phyloP scores from a whole-genome alignment of 1,140 invertebrate genomes.

The Helicoverpa zea region DNA sequence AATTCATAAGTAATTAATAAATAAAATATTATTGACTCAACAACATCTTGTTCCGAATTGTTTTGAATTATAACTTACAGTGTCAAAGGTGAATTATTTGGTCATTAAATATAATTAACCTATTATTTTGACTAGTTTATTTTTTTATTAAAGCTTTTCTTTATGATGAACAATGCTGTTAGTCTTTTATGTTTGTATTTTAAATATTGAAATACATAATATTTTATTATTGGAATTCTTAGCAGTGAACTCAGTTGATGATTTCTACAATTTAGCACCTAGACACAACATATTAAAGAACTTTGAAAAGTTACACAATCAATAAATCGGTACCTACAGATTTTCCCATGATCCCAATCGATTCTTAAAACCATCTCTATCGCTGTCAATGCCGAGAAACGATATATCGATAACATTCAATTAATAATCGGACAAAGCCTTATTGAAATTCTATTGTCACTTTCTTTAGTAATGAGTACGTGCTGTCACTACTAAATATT shows the following conservation, averaged over 20 bases:
- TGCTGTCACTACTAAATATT: neutral
- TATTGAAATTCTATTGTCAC: constrained; percentile 22
- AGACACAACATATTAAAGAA: neutral
- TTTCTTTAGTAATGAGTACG: constrained; percentile 22
- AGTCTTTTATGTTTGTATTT: too few relatives aligned
- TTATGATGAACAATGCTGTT: too few relatives aligned
- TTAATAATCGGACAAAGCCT: constrained; percentile 14
- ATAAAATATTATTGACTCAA: constrained; percentile 28
- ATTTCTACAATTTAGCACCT: too few relatives aligned
- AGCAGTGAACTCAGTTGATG: too few relatives aligned
- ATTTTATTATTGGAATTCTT: too few relatives aligned
- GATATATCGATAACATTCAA: constrained; percentile 36
- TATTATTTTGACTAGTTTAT: constrained; percentile 5
- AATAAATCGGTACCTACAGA: neutral
- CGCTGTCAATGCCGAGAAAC: constrained; percentile 4
- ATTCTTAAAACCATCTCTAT: constrained; percentile 31
- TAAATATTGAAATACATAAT: too few relatives aligned
- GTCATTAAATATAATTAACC: constrained; percentile 7
- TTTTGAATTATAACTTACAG: neutral
- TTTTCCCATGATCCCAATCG: constrained; percentile 43
- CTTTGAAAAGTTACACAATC: too few relatives aligned
- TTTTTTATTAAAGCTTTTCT: neutral
- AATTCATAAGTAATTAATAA: neutral
- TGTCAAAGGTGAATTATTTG: constrained; percentile 36
- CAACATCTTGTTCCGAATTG: neutral